A percentile compares a stretch with the other conserved stretches of the same genome.
Evolutionary conservation across 2,888 invertebrate species (phyloP).

Genomic region (Brachyopa scutellaris): DNA sequence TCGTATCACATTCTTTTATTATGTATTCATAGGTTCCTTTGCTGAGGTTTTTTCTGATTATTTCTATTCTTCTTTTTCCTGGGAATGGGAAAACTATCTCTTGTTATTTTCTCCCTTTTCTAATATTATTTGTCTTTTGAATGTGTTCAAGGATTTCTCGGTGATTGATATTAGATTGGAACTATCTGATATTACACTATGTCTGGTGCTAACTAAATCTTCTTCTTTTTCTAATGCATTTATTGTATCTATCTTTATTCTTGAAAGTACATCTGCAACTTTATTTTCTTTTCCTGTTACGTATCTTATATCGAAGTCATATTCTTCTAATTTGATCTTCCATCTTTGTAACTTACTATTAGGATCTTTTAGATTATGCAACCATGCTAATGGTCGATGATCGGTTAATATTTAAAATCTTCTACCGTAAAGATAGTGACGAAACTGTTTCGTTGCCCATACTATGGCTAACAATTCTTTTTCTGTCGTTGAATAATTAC

Average conservation of each 20-base stretch:
- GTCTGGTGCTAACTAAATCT: neutral
- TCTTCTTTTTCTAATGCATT: conserved; percentile 8
- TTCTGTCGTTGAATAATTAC: conserved; percentile 13
- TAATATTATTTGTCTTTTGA: conserved; percentile 13
- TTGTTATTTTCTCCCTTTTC: neutral
- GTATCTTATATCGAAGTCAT: conserved; percentile 74
- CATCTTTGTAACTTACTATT: too few relatives aligned
- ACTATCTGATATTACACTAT: neutral
- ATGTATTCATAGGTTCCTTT: conserved; percentile 5
- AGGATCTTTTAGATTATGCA: too few relatives aligned
- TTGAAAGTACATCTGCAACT: conserved; percentile 73
- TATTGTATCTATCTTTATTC: neutral
- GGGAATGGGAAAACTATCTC: neutral
- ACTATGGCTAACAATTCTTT: conserved; percentile 13
- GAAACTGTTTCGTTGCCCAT: too few relatives aligned
- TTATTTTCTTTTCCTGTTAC: conserved; percentile 74
- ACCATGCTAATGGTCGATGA: conserved; percentile 74
- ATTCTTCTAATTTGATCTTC: conserved; percentile 75
- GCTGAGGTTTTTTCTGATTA: neutral
- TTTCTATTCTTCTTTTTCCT: conserved; percentile 6
- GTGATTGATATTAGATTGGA: conserved; percentile 18
- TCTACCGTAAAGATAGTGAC: too few relatives aligned
- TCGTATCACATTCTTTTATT: conserved; percentile 13
- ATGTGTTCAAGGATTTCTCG: conserved; percentile 17
- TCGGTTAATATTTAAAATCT: too few relatives aligned